These are phyloP conservation scores for Oxyteleia sp. DNA, from an alignment of 2,888 invertebrate genomes.

Conservation along the genomic window DNA sequence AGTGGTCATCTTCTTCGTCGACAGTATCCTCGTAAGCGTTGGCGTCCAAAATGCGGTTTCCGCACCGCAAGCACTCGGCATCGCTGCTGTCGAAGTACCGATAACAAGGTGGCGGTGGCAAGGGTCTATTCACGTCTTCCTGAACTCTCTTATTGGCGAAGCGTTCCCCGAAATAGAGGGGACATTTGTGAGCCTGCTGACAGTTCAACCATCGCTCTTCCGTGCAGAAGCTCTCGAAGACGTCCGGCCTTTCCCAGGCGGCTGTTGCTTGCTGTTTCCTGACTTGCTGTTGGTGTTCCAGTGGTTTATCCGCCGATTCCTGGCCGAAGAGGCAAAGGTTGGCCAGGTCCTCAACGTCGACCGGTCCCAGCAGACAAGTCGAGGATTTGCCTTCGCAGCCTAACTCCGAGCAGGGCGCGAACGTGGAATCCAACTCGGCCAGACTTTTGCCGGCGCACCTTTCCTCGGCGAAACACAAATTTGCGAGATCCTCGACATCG, in stretches of 20 bases:
- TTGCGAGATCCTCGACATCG: conserved; percentile 57
- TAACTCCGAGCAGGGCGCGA: conserved; percentile 56
- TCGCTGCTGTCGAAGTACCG: conserved; percentile 5
- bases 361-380: conserved; percentile 74
- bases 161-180: conserved; percentile 75
- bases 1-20: conserved; percentile 19
- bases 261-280: not conserved
- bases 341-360: conserved; percentile 83
- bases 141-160: not conserved
- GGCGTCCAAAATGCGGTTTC: conserved; percentile 11
- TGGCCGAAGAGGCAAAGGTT: conserved; percentile 77
- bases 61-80: conserved; percentile 28
- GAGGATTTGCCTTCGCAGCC: conserved; percentile 46
- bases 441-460: conserved; percentile 18
- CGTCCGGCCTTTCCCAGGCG: conserved; percentile 60
- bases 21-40: conserved; percentile 11
- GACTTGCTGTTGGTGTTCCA: conserved; percentile 8
- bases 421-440: conserved; percentile 47
- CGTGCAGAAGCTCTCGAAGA: conserved; percentile 78
- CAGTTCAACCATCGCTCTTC: conserved; percentile 85
- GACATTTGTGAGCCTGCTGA: conserved; percentile 81
- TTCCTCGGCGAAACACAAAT: conserved; percentile 37
- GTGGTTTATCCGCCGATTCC: conserved; percentile 30
- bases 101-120: conserved; percentile 33
- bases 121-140: not conserved